Conservation (phyloP, 2,797 vertebrate genomes). For the Lacerta viridis region DNA sequence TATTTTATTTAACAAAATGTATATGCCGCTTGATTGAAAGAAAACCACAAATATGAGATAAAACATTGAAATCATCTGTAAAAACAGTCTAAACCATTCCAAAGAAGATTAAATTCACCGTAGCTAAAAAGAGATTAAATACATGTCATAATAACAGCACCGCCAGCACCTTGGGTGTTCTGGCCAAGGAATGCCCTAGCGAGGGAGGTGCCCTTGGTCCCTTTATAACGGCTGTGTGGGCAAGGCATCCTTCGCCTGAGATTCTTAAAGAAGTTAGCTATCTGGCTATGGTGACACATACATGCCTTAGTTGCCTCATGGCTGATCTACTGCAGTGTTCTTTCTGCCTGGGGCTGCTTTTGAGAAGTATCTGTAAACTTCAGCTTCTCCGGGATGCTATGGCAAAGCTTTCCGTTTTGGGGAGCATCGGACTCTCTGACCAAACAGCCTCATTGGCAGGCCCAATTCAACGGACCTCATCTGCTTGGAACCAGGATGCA, state of each 20-base stretch:
- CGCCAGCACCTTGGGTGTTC: background rate
- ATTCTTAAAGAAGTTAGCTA: background rate
- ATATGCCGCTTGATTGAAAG: too few species aligned
- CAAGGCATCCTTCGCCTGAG: too few species aligned
- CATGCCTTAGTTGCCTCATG: background rate
- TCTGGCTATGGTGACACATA: background rate
- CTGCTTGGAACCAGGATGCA: too few species aligned
- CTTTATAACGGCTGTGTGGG: too few species aligned
- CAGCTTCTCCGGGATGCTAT: background rate
- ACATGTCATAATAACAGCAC: too few species aligned
- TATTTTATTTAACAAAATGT: too few species aligned
- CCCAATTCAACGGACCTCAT: background rate
- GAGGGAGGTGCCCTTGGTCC: background rate
- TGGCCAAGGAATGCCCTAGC: background rate
- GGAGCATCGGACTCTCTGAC: background rate
- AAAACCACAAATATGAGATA: too few species aligned
- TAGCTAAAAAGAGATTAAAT: too few species aligned
- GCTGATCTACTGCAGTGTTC: background rate
- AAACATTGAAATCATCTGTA: too few species aligned
- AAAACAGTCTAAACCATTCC: too few species aligned
- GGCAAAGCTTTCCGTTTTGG: background rate
- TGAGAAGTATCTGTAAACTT: background rate
- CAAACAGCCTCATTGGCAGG: background rate
- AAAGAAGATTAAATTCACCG: too few species aligned
- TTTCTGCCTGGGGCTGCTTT: too few species aligned